Evolutionary conservation across 2,797 vertebrate species (phyloP).

Genomic region (Sebastes miniatus): DNA sequence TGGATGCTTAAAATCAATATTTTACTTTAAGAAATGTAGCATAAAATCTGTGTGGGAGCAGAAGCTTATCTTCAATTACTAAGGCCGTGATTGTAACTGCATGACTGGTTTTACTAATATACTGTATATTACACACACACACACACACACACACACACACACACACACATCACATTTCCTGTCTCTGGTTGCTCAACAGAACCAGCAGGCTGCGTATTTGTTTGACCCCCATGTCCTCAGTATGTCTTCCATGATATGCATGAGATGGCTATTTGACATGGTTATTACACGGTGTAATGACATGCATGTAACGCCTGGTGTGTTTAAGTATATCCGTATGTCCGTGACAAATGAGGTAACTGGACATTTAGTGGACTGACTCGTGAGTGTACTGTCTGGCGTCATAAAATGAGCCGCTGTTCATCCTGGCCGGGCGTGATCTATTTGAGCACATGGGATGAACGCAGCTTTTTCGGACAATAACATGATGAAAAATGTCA

Average conservation of each 20-base stretch:
- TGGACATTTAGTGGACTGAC: slow-evolving; percentile 10
- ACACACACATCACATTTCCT: neutral
- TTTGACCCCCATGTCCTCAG: slow-evolving; percentile 11
- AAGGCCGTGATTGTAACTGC: neutral
- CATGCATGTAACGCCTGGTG: slow-evolving; percentile 17
- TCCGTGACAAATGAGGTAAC: slow-evolving; percentile 34
- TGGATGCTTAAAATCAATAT: neutral
- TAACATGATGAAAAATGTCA: slow-evolving; percentile 12
- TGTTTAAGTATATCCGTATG: slow-evolving; percentile 25
- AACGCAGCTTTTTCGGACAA: slow-evolving; percentile 17
- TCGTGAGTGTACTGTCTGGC: slow-evolving; percentile 1
- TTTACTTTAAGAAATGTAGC: neutral
- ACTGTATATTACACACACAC: neutral
- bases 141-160: too few species aligned
- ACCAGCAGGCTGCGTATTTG: neutral
- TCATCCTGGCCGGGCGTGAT: neutral
- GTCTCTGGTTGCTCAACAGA: neutral
- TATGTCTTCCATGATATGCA: slow-evolving; percentile 23
- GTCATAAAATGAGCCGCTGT: neutral
- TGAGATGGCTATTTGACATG: slow-evolving; percentile 20
- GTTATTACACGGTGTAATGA: slow-evolving; percentile 44
- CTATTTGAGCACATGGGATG: neutral
- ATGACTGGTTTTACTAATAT: neutral
- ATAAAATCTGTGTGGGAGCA: neutral
- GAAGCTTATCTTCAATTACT: neutral